phyloP scores from a whole-genome alignment of 2,797 vertebrate species.

The Chaenodraco wilsoni region DNA sequence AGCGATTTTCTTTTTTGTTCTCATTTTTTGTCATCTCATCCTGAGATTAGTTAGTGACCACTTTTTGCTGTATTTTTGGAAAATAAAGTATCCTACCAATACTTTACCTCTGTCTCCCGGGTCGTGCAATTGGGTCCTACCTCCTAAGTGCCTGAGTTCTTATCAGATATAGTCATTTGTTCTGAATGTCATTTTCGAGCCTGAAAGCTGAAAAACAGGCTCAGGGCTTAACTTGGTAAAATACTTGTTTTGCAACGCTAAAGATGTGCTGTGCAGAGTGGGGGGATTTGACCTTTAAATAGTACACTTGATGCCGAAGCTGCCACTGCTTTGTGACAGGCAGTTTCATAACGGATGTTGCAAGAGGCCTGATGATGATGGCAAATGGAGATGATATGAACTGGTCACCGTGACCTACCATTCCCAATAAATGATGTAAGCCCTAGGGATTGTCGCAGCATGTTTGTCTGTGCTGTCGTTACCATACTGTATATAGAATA shows the following conservation, averaged over 20 bases:
- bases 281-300: slow-evolving; percentile 57
- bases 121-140: no score
- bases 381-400: slow-evolving; percentile 55
- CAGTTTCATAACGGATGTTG: slow-evolving; percentile 54
- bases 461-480: slow-evolving; percentile 20
- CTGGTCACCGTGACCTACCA: slow-evolving; percentile 58
- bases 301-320: slow-evolving; percentile 30
- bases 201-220: no score
- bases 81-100: no score
- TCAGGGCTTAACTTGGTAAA: no score
- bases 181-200: no score
- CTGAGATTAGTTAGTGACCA: no score
- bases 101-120: no score
- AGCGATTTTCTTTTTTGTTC: no score
- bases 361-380: slow-evolving; percentile 39
- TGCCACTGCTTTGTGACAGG: slow-evolving; percentile 31
- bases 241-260: slow-evolving; percentile 7
- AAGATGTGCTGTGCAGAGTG: slow-evolving; percentile 36
- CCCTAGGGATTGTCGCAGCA: slow-evolving; percentile 37
- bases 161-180: no score
- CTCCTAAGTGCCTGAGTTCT: no score
- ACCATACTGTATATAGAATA: slow-evolving; percentile 3
- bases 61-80: no score
- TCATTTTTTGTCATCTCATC: no score
- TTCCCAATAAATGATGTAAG: slow-evolving; percentile 67